Base-by-base conservation (phyloP, 1,140 invertebrate species). In the Procambarus clarkii region DNA sequence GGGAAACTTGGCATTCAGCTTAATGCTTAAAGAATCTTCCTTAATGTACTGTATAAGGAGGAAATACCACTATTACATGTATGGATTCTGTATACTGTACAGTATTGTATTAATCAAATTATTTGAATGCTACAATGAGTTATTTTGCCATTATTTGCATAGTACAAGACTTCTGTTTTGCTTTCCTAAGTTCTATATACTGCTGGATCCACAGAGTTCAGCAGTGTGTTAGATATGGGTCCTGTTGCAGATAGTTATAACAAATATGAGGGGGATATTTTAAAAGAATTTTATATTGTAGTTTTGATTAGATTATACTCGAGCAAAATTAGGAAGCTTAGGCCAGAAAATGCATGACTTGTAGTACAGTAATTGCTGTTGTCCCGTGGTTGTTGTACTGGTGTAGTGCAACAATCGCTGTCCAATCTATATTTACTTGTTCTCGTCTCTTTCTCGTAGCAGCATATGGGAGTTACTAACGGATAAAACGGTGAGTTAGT, bases 391-490 rank as follows among this genome's bases (percentile, higher is more conserved):
- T 93, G 92, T 93, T 93, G 92, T 93, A 93, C 92, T 91, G 91
- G 91, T 92, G 87, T 92, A 83, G 92, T 93, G 91, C 92, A 93
- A 91, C 92, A 93, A 93, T 92, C 92, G 86, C 91, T 92, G 85
- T 90, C 88, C 92, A 91, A 93, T 93, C 92, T 92, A 92, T 92
- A 93, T 93, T 93, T 93, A 93, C 92, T 93, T 87, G 91, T 92
- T 93, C 91, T 93, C 84, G 85, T 91, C 83, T 93, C 93, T 93
- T 93, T 93, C 85, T 87, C 88, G 78, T 92, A 94, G 91, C 92
- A 94, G 94, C 92, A 92, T 94, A 91, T 94, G 94, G 94, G 94
- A 94, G 80, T 93, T 93, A 92, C 93, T 94, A 86, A 93, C 93
- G 92, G 94, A 93, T 71, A 94, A 93, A 93, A 93, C 93, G 94